Base-by-base conservation (phyloP, 2,113 vertebrate genomes). In the Ammodytes dubius region DNA sequence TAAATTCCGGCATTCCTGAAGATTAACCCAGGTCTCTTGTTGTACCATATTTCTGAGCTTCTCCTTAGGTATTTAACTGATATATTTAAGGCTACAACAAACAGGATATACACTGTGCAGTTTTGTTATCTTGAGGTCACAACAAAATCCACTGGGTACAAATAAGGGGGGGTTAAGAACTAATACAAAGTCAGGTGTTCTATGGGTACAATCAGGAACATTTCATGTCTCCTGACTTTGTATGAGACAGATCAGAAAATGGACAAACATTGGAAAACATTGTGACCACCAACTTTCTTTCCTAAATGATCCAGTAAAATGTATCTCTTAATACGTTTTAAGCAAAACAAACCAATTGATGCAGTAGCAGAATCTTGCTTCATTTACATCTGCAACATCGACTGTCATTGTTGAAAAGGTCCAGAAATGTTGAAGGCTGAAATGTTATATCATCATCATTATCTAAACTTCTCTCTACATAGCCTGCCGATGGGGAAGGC, bases 1-100 rank as follows among this genome's bases (percentile, higher is more conserved):
- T 84, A 54, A 58, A 13, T 65, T 43, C 66, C 77, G 69, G 45
- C 72, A 67, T 46, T 71, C 46, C 43, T 47, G 27, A 73, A 57
- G 57, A 77, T 72, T 47, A 57, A 47, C 47, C 14, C 10, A 58
- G 57, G 63, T 39, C 19, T 4, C 6, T 39, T 65, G 69, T 3
- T 68, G 10, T 37, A 52, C 15, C 10, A 3, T n/a, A 19, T 76
- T 43, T 53, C 17, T 53, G 40, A 40, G 27, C 17, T 42, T 15
- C 54, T 12, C 11, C 11, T 10, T 15, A 17, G 17, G 49, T 27
- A 63, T 27, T 42, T 56, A 52, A 19, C 42, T 47, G 46, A 14
- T 40, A 40, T 9, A 66, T 50, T 76, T 42, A 59, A 52, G 27
- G 56, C 45, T 72, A 69, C 71, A 79, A 54, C 14, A 58, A 10